Conservation (phyloP, 2,888 invertebrate species). For the Drosophila cracens region DNA sequence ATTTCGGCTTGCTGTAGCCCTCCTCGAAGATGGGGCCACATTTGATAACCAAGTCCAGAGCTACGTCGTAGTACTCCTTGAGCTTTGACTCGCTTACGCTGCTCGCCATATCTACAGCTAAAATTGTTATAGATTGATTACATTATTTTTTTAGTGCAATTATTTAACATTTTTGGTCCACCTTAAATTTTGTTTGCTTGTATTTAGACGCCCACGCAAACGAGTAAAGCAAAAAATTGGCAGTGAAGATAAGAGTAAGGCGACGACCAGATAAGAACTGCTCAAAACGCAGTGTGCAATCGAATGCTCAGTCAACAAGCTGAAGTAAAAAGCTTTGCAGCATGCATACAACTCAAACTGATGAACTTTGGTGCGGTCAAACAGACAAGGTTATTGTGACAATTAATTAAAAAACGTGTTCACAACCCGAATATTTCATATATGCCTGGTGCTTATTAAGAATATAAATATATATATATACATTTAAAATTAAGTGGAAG, state of each 20-base stretch:
- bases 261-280: neutral
- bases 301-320: too few species aligned
- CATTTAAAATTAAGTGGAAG: too few species aligned
- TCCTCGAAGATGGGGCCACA: conserved; percentile 78
- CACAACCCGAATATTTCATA: too few species aligned
- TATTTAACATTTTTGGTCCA: too few species aligned
- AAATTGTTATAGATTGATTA: neutral
- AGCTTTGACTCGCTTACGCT: conserved; percentile 70
- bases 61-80: conserved; percentile 74
- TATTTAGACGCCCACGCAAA: too few species aligned
- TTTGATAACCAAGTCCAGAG: conserved; percentile 73
- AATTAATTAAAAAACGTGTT: too few species aligned
- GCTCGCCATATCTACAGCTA: conserved; percentile 56
- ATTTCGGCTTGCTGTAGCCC: conserved; percentile 77
- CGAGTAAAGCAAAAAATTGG: too few species aligned
- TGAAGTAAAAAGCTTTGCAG: neutral
- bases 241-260: neutral
- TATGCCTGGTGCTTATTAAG: too few species aligned
- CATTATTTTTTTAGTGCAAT: too few species aligned
- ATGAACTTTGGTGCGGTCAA: neutral
- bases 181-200: too few species aligned
- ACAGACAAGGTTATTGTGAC: neutral
- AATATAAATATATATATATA: too few species aligned
- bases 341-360: neutral
- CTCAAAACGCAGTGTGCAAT: neutral